These are phyloP conservation scores for Nothoprocta perdicaria DNA, from an alignment of 2,113 vertebrate genomes.

Conservation along the genomic window DNA sequence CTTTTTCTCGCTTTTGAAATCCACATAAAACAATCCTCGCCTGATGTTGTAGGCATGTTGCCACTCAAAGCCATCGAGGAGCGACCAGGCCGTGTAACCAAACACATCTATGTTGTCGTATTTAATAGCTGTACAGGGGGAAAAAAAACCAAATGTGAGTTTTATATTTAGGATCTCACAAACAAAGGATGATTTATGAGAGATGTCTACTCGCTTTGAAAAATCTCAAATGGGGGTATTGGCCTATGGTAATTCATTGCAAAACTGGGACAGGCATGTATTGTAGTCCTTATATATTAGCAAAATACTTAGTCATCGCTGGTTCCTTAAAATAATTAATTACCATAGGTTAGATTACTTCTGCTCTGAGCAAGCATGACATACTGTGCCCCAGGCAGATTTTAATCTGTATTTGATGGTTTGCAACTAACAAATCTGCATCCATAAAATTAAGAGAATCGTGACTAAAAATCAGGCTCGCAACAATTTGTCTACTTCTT, in stretches of 20 bases:
- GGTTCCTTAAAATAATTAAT: neutral
- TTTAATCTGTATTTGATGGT: neutral
- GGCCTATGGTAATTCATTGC: neutral
- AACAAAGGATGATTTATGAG: neutral
- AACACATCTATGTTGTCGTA: constrained; percentile 87
- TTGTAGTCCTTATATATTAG: neutral
- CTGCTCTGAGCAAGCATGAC: neutral
- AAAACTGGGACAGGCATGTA: neutral
- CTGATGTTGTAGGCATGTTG: constrained; percentile 85
- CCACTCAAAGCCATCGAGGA: constrained; percentile 97
- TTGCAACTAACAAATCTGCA: neutral
- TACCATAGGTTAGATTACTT: neutral
- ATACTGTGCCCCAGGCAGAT: neutral
- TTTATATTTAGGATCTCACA: neutral
- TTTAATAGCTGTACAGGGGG: constrained; percentile 80
- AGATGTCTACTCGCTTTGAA: neutral
- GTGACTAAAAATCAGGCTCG: neutral
- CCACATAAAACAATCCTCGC: constrained; percentile 90
- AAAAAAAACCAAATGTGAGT: constrained; percentile 9
- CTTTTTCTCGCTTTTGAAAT: constrained; percentile 82
- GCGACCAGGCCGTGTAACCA: constrained; percentile 92
- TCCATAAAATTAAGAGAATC: neutral
- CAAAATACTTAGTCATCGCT: neutral
- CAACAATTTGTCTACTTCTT: neutral
- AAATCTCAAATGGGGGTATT: neutral